Conservation (phyloP, 2,888 invertebrate species). For the Tenthredo mesomela region DNA sequence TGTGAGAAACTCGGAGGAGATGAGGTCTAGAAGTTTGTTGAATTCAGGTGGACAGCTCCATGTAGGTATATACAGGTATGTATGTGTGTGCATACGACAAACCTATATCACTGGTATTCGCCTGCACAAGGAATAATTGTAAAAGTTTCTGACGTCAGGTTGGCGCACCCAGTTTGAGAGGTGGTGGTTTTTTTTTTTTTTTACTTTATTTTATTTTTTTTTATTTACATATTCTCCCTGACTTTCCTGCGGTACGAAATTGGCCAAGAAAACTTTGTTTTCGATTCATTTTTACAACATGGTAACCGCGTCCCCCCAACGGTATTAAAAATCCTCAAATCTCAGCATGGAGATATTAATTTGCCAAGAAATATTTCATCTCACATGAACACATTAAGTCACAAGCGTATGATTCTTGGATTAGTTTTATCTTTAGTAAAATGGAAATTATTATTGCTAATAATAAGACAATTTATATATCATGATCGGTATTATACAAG, state of each 20-base stretch:
- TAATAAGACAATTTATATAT: not conserved
- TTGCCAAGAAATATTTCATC: not conserved
- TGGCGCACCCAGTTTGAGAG: slow-evolving; percentile 6
- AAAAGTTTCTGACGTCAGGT: slow-evolving; percentile 10
- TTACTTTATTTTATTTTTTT: not conserved
- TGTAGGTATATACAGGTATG: not conserved
- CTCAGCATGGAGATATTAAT: not conserved
- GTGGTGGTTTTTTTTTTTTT: not conserved
- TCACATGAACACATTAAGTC: not conserved
- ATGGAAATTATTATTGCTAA: not conserved
- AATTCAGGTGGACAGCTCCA: not conserved
- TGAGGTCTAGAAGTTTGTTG: not conserved
- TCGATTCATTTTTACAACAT: not conserved
- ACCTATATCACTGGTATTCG: not conserved
- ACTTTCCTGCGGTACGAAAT: not conserved
- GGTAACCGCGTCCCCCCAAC: not conserved
- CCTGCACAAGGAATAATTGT: not conserved
- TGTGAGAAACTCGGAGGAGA: not conserved
- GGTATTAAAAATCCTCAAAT: slow-evolving; percentile 13
- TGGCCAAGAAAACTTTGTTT: slow-evolving; percentile 19
- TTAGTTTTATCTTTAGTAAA: not conserved
- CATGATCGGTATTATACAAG: not conserved
- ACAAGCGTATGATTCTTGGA: not conserved
- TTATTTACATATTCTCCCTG: not conserved
- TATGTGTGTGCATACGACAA: not conserved